A percentile compares a stretch with the other conserved stretches of the same genome.
phyloP scores from a whole-genome alignment of 2,797 vertebrate genomes.

The Cyprinodon diabolis region DNA sequence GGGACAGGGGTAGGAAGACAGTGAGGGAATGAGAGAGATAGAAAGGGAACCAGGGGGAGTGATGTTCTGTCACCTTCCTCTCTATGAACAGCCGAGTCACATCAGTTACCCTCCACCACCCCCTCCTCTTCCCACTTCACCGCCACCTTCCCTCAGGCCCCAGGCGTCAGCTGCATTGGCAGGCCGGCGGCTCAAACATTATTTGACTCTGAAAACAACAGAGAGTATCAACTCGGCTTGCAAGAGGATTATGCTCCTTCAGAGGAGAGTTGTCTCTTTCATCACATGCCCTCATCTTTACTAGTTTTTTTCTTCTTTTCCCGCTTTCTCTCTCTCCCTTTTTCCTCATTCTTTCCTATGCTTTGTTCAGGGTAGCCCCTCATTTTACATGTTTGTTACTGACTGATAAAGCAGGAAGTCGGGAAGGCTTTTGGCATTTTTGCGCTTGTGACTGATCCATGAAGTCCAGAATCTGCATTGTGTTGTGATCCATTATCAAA shows the following conservation, averaged over 20 bases:
- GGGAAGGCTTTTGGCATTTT: constrained; percentile 15
- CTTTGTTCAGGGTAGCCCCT: constrained; percentile 32
- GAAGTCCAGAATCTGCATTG: constrained; percentile 55
- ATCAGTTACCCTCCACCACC: constrained; percentile 66
- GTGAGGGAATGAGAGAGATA: constrained; percentile 34
- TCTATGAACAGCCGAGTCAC: constrained; percentile 70
- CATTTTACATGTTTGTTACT: constrained; percentile 19
- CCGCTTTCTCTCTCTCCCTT: neutral
- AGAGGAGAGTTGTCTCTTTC: constrained; percentile 63
- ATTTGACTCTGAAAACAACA: constrained; percentile 67
- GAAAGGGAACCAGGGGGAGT: constrained; percentile 44
- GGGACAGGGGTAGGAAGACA: constrained; percentile 43
- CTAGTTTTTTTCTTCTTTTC: constrained; percentile 5
- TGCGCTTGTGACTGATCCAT: constrained; percentile 41
- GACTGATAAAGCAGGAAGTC: constrained; percentile 14
- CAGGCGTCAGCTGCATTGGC: constrained; percentile 73
- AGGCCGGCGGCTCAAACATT: constrained; percentile 63
- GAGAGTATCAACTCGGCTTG: constrained; percentile 67
- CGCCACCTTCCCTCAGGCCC: constrained; percentile 4
- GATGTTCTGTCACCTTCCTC: constrained; percentile 68
- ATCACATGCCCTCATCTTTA: constrained; percentile 49
- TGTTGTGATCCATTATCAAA: constrained; percentile 72
- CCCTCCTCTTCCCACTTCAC: constrained; percentile 4
- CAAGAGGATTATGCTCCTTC: constrained; percentile 73
- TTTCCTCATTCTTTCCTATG: constrained; percentile 21